A percentile compares a stretch with the other conserved stretches of the same genome.
Evolutionary conservation across 2,888 invertebrate genomes (phyloP).

Genomic region (Erebia palarica): DNA sequence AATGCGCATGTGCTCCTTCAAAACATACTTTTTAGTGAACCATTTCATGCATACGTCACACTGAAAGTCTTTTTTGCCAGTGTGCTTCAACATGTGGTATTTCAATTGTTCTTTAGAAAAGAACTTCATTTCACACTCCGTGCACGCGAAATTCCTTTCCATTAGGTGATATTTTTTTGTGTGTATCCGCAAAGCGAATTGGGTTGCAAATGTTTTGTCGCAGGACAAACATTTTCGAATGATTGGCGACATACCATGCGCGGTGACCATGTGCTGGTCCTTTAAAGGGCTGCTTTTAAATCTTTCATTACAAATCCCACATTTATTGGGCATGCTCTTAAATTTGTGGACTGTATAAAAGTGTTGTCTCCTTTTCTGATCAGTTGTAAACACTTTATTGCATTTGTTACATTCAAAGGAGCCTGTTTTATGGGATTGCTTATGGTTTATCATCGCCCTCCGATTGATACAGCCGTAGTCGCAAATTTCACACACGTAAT

Average conservation of each 20-base stretch:
- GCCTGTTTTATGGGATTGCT: constrained; percentile 42
- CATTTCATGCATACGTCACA: constrained; percentile 60
- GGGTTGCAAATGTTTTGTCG: constrained; percentile 42
- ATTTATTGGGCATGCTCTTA: constrained; percentile 14
- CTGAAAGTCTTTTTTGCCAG: constrained; percentile 52
- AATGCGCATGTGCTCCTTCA: constrained; percentile 47
- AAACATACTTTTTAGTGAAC: constrained; percentile 43
- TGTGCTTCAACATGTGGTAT: constrained; percentile 57
- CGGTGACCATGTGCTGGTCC: constrained; percentile 43
- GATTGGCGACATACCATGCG: constrained; percentile 40
- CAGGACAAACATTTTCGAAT: constrained; percentile 44
- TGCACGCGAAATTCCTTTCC: constrained; percentile 42
- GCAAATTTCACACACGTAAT: constrained; percentile 55
- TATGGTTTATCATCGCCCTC: constrained; percentile 39
- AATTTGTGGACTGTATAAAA: constrained; percentile 31
- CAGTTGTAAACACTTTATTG: constrained; percentile 41
- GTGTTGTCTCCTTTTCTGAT: constrained; percentile 41
- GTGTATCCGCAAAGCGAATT: constrained; percentile 38
- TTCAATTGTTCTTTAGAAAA: constrained; percentile 46
- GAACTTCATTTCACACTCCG: constrained; percentile 53
- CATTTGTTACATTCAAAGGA: constrained; percentile 43
- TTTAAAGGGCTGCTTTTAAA: constrained; percentile 33
- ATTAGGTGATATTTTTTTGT: constrained; percentile 42
- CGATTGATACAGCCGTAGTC: constrained; percentile 46
- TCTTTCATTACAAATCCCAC: constrained; percentile 21